A percentile compares a stretch with the other conserved stretches of the same genome.
Conservation (phyloP, 2,113 vertebrate species). For the Ahaetulla prasina region DNA sequence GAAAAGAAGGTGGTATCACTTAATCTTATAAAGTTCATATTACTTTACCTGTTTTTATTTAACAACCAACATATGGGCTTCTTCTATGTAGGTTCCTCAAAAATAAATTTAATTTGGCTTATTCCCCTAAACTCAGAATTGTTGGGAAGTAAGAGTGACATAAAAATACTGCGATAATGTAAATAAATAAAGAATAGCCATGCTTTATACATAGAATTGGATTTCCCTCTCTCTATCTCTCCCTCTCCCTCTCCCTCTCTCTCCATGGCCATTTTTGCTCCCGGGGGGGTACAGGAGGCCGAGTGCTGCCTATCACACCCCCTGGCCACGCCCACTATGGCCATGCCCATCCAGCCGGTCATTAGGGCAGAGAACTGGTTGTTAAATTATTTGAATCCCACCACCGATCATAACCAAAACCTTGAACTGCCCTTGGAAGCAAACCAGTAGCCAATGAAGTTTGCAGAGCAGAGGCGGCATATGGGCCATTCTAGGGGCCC, state of each 20-base stretch:
- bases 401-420: not conserved
- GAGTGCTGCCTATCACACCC: too few relatives aligned
- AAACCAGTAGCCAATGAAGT: not conserved
- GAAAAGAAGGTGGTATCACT: not conserved
- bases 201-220: not conserved
- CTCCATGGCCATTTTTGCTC: too few relatives aligned
- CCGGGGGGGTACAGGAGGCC: too few relatives aligned
- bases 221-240: not conserved
- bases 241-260: too few relatives aligned
- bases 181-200: not conserved
- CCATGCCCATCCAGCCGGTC: too few relatives aligned
- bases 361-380: too few relatives aligned
- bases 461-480: not conserved
- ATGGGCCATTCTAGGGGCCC: not conserved
- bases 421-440: not conserved
- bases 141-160: not conserved
- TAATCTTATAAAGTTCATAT: not conserved
- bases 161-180: not conserved
- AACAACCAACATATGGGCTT: not conserved
- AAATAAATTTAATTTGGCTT: not conserved
- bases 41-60: not conserved
- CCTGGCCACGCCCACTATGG: too few relatives aligned
- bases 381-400: too few relatives aligned
- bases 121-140: not conserved
- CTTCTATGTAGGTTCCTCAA: not conserved